Percentiles rank a stretch among this genome's conserved stretches.
These are phyloP conservation scores for Conops quadrifasciatus DNA, from an alignment of 2,888 invertebrate genomes.

Conservation along the genomic window DNA sequence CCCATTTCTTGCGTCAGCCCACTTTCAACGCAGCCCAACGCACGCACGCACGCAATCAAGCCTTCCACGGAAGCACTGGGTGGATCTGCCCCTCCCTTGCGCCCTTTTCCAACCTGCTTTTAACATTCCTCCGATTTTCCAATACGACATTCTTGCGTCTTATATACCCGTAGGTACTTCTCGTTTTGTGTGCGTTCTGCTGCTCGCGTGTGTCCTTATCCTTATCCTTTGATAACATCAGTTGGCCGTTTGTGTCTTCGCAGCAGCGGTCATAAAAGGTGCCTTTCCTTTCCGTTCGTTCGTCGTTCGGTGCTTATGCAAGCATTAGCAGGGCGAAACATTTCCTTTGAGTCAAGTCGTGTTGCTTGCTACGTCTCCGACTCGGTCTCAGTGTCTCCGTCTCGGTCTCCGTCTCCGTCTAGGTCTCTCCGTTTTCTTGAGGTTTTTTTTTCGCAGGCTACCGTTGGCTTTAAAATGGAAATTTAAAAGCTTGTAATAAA, in stretches of 20 bases:
- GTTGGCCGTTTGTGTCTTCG: conserved; percentile 14
- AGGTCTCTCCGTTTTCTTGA: too few relatives aligned
- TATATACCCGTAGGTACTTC: too few relatives aligned
- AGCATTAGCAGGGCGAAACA: conserved; percentile 32
- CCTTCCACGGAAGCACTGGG: too few relatives aligned
- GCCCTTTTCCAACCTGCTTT: too few relatives aligned
- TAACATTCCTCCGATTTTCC: not conserved
- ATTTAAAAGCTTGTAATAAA: conserved; percentile 30
- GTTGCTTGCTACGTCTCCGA: not conserved
- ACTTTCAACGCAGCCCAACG: not conserved
- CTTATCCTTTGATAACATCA: conserved; percentile 37
- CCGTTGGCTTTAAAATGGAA: conserved; percentile 2
- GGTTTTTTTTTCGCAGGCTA: not conserved
- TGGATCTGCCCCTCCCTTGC: not conserved
- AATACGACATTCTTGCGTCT: not conserved
- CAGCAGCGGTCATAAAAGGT: not conserved
- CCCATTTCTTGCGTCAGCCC: not conserved
- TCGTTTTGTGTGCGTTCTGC: conserved; percentile 8
- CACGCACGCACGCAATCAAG: too few relatives aligned
- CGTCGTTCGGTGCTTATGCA: not conserved
- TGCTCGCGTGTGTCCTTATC: conserved; percentile 14
- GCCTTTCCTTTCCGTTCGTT: not conserved
- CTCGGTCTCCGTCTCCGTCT: too few relatives aligned
- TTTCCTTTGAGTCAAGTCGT: conserved; percentile 18
- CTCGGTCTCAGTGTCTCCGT: too few relatives aligned